Base-by-base conservation (phyloP, 2,797 vertebrate species). In the Clarias platycephalus region DNA sequence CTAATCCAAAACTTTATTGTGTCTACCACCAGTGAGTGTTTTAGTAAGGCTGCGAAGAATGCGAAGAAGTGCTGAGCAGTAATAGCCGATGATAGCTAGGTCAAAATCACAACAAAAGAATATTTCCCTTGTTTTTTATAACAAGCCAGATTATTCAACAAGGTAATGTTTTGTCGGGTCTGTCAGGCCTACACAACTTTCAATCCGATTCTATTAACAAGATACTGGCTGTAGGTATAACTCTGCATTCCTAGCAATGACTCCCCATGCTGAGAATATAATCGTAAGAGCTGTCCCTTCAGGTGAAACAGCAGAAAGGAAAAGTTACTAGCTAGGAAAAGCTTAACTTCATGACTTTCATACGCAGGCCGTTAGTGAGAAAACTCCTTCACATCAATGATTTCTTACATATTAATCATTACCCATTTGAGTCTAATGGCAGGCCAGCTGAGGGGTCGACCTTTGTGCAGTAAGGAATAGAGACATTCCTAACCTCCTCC, bases 401-500 rank as follows among this genome's bases (percentile, higher is more conserved):
- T 79, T 82, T 88, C 87, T 75, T 85, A 89, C 90, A 84, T 66
- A 91, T 91, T 88, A 85, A 79, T 89, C 88, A 91, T 92, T 92
- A 91, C 92, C 91, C 92, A 78, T 87, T 90, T 85, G 67, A 86
- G 28, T 60, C 22, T 68, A 71, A 77, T 40, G 71, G 63, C 55
- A 72, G 44, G 22, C 71, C 31, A 28, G 24, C 82, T n/a, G 87
- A 84, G 89, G 89, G 90, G 88, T 90, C 91, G 86, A 89, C 88
- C 87, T 87, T 88, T 81, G 88, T 83, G 86, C 88, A 88, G 91
- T 87, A 88, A 80, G 87, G 88, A 88, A 90, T 93, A 89, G 86
- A 88, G 4, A 53, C 31, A 90, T 80, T 88, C 78, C 58, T 13
- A 71, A 82, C 84, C 94, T 91, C 93, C 93, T 94, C 93, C 94